These are phyloP conservation scores for Silurus aristotelis DNA, from an alignment of 2,797 vertebrate genomes.

Conservation along the genomic window DNA sequence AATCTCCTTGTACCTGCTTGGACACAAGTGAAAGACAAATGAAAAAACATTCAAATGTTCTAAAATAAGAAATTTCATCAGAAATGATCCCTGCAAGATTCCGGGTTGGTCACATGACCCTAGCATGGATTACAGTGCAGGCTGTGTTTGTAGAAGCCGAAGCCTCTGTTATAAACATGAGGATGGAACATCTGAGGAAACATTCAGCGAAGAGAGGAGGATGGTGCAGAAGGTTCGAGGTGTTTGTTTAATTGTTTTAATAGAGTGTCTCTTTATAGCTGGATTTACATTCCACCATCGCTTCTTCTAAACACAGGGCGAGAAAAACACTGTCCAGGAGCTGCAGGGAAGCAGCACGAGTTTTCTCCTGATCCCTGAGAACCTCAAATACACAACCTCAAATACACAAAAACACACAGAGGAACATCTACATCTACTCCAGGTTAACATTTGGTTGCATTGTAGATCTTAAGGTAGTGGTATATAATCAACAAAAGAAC, in stretches of 20 bases:
- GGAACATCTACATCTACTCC: not conserved
- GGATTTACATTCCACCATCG: conserved; percentile 24
- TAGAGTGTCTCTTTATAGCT: not conserved
- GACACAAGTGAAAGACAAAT: too few species aligned
- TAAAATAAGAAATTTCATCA: not conserved
- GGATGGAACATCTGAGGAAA: conserved; percentile 14
- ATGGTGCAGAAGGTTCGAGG: not conserved
- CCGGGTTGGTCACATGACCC: not conserved
- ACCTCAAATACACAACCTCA: not conserved
- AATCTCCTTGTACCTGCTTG: too few species aligned
- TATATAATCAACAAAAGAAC: too few species aligned
- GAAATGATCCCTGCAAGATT: not conserved
- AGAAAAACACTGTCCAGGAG: conserved; percentile 8
- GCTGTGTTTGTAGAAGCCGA: conserved; percentile 12
- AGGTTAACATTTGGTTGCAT: too few species aligned
- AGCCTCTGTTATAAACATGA: conserved; percentile 32
- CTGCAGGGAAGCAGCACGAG: not conserved
- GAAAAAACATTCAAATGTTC: too few species aligned
- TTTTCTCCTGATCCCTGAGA: not conserved
- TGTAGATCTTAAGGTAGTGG: too few species aligned
- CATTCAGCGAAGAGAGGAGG: too few species aligned
- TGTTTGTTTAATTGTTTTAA: conserved; percentile 10
- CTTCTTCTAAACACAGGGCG: not conserved
- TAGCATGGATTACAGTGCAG: not conserved
- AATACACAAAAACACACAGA: not conserved